Conservation (phyloP, 2,888 invertebrate species). For the Drosophila falleni region DNA sequence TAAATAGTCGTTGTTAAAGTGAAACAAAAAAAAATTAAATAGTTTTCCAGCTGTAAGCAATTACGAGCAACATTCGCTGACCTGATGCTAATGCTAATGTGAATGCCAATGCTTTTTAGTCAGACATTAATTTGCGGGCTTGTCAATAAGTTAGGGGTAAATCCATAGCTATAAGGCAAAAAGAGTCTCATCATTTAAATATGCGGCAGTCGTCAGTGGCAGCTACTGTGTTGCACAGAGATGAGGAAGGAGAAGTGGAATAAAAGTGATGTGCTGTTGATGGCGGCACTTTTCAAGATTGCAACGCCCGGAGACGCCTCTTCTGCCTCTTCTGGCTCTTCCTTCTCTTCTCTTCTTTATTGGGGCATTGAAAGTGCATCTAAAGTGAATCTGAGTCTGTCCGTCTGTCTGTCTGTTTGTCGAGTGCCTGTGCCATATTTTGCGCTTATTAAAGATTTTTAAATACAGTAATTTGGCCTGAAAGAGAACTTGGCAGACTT, state of each 20-base stretch:
- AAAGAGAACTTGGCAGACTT: constrained; percentile 33
- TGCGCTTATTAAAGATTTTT: constrained; percentile 79
- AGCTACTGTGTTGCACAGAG: constrained; percentile 46
- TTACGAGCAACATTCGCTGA: constrained; percentile 33
- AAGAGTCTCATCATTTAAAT: constrained; percentile 60
- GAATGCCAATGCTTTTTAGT: constrained; percentile 35
- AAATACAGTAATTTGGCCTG: constrained; percentile 75
- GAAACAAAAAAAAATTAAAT: constrained; percentile 6
- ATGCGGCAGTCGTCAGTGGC: constrained; percentile 45
- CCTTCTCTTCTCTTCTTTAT: neutral
- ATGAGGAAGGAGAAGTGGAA: neutral
- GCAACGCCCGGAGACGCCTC: constrained; percentile 34
- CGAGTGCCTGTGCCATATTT: constrained; percentile 52
- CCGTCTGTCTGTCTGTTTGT: neutral
- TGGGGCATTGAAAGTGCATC: constrained; percentile 46
- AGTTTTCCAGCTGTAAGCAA: constrained; percentile 24
- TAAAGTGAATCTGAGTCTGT: constrained; percentile 39
- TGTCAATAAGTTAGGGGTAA: constrained; percentile 27
- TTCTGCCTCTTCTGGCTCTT: neutral
- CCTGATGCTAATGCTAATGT: constrained; percentile 26
- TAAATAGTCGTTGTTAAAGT: constrained; percentile 9
- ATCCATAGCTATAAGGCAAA: constrained; percentile 15
- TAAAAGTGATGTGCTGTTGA: constrained; percentile 35
- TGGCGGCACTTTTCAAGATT: constrained; percentile 58
- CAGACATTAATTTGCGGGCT: constrained; percentile 33